Evolutionary conservation across 1,140 invertebrate genomes (phyloP).

Genomic region (Heliconius congener): DNA sequence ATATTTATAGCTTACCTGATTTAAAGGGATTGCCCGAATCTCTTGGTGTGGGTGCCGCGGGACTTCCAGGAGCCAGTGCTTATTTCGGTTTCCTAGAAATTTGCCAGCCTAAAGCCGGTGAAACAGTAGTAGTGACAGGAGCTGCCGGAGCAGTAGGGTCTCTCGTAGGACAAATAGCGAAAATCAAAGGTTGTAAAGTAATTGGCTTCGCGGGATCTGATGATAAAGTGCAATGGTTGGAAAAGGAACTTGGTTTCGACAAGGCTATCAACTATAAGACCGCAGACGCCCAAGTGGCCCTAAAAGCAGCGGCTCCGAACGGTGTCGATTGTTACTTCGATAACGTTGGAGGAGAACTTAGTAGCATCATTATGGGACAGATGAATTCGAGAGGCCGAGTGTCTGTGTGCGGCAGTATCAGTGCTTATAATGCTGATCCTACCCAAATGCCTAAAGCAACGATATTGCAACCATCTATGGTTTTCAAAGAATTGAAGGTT

Average conservation of each 20-base stretch:
- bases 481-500: constrained; percentile 75
- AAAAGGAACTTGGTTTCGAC: constrained; percentile 86
- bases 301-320: constrained; percentile 83
- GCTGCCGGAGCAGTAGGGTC: constrained; percentile 87
- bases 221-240: constrained; percentile 87
- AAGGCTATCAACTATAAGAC: constrained; percentile 88
- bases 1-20: constrained; percentile 62
- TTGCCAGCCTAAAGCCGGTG: constrained; percentile 86
- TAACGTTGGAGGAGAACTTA: constrained; percentile 85
- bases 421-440: constrained; percentile 71
- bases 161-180: constrained; percentile 88
- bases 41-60: constrained; percentile 56
- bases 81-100: constrained; percentile 88
- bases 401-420: constrained; percentile 84
- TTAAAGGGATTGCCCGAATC: constrained; percentile 56
- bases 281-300: constrained; percentile 75
- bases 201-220: constrained; percentile 88
- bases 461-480: constrained; percentile 79
- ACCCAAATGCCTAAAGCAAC: constrained; percentile 54
- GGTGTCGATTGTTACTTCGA: constrained; percentile 85
- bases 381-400: constrained; percentile 84
- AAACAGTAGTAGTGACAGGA: constrained; percentile 85
- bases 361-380: constrained; percentile 81
- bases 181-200: constrained; percentile 86
- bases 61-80: constrained; percentile 83